Conservation (phyloP, 2,797 vertebrate genomes). For the Danio tinwini region DNA sequence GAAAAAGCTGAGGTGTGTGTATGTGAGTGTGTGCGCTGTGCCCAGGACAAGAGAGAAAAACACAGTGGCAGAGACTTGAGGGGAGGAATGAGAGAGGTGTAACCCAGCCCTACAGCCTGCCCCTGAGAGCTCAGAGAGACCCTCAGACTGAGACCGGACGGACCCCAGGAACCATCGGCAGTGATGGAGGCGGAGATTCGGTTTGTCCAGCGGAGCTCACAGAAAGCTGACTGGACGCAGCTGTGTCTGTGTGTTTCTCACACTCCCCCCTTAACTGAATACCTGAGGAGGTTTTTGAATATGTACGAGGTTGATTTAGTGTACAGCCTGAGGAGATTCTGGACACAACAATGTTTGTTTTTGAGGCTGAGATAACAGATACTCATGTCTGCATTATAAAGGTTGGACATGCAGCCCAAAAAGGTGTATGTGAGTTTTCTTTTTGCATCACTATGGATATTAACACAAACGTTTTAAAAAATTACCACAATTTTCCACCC, state of each 20-base stretch:
- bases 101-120: constrained; percentile 60
- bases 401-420: not conserved
- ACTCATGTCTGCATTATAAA: not conserved
- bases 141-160: constrained; percentile 48
- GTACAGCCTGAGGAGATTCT: not conserved
- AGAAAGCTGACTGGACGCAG: constrained; percentile 20
- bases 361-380: not conserved
- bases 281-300: constrained; percentile 11
- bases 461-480: no score
- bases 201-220: not conserved
- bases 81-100: constrained; percentile 63
- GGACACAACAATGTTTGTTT: constrained; percentile 10
- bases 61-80: constrained; percentile 52
- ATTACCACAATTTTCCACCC: no score
- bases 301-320: not conserved
- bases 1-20: constrained; percentile 59
- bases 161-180: constrained; percentile 50
- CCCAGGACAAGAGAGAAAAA: constrained; percentile 58
- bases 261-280: not conserved
- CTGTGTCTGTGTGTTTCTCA: constrained; percentile 6
- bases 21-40: constrained; percentile 51
- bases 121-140: constrained; percentile 62
- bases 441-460: no score
- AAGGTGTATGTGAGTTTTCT: not conserved
- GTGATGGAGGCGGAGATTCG: constrained; percentile 44